These are phyloP conservation scores for Platysteira castanea DNA, from an alignment of 2,113 vertebrate genomes.

Conservation along the genomic window DNA sequence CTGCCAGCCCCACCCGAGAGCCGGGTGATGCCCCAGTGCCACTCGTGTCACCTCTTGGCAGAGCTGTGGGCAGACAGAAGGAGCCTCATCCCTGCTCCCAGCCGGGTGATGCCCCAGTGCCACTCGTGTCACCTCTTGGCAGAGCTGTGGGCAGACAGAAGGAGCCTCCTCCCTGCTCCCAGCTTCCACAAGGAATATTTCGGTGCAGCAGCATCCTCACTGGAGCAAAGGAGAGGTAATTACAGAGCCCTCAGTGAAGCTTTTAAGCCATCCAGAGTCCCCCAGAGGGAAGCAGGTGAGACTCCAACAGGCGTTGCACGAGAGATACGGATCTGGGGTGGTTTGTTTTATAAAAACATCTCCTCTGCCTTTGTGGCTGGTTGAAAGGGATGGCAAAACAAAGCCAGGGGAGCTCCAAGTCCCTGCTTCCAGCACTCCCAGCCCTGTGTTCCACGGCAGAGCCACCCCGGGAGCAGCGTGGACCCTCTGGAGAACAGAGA, in stretches of 20 bases:
- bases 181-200: fast-evolving
- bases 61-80: background rate
- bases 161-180: background rate
- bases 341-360: background rate
- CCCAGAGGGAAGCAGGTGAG: constrained; percentile 49
- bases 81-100: background rate
- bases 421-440: background rate
- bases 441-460: background rate
- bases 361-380: background rate
- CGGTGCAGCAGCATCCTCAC: background rate
- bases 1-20: fast-evolving
- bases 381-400: background rate
- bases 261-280: background rate
- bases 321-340: background rate
- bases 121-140: background rate
- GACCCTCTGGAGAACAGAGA: background rate
- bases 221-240: background rate
- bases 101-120: background rate
- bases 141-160: background rate
- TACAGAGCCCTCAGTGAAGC: background rate
- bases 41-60: background rate
- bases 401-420: background rate
- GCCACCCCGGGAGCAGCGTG: fast-evolving
- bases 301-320: background rate
- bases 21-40: background rate